Conservation (phyloP, 1,140 invertebrate species). For the Lucilia cuprina region DNA sequence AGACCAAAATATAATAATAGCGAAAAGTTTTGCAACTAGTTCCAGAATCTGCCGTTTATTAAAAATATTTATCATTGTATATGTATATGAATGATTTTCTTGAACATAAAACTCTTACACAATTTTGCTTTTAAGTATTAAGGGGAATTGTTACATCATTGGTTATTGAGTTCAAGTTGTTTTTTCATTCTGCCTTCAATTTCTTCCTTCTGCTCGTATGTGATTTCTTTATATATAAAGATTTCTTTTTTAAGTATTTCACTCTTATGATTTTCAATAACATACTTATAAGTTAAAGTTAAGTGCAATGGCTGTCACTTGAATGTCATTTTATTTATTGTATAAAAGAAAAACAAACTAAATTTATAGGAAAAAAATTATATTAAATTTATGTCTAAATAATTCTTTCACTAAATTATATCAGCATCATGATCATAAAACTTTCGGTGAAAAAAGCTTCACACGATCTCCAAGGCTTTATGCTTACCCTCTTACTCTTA, state of each 20-base stretch:
- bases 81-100: background rate
- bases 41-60: too few species aligned
- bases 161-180: constrained; percentile 4
- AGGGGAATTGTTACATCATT: background rate
- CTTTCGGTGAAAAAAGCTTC: too few species aligned
- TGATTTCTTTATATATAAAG: background rate
- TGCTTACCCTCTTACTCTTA: too few species aligned
- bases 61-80: too few species aligned
- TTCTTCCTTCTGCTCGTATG: background rate
- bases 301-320: background rate
- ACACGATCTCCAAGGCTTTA: too few species aligned
- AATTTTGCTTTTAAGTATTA: background rate
- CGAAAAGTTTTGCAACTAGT: too few species aligned
- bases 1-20: too few species aligned
- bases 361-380: too few species aligned
- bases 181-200: background rate
- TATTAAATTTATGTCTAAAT: too few species aligned
- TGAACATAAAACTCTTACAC: background rate
- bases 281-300: background rate
- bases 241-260: background rate
- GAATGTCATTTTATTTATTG: background rate
- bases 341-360: too few species aligned
- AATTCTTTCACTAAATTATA: too few species aligned
- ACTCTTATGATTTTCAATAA: background rate
- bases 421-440: too few species aligned